Percentiles rank a stretch among this genome's conserved stretches.
phyloP scores from a whole-genome alignment of 2,888 invertebrate genomes.

The Ochropleura leucogaster region DNA sequence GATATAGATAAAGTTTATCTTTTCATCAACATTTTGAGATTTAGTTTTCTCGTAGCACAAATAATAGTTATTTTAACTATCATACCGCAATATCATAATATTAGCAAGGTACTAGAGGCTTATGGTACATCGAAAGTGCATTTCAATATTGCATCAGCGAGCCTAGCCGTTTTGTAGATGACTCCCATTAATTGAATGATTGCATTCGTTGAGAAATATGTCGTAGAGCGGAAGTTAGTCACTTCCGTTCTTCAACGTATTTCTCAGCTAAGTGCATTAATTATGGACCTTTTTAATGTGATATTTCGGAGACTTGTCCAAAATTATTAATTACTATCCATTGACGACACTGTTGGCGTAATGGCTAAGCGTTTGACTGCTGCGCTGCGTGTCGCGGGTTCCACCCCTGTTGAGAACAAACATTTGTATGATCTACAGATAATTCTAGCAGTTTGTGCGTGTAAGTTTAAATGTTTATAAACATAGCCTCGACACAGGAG shows the following conservation, averaged over 20 bases:
- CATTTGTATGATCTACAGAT: too few relatives aligned
- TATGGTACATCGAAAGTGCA: background rate
- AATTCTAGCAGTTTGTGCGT: too few relatives aligned
- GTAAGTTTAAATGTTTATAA: too few relatives aligned
- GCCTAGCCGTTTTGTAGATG: background rate
- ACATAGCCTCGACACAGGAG: too few relatives aligned
- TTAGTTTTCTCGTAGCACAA: background rate
- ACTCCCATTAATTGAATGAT: background rate
- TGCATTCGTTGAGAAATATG: background rate
- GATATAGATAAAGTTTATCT: too few relatives aligned
- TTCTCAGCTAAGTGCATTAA: background rate
- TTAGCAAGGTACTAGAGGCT: background rate
- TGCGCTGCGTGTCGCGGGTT: too few relatives aligned
- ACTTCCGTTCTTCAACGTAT: background rate
- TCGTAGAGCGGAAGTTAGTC: background rate
- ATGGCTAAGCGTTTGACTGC: too few relatives aligned
- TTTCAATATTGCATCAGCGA: background rate
- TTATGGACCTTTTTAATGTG: background rate
- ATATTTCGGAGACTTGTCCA: background rate
- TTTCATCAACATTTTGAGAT: background rate
- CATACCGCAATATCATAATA: background rate
- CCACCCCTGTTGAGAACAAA: too few relatives aligned
- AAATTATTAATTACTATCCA: too few relatives aligned
- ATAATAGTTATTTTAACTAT: background rate
- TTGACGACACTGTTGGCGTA: too few relatives aligned